Conservation (phyloP, 1,140 invertebrate species). For the Pygmarrhopalites habei region DNA sequence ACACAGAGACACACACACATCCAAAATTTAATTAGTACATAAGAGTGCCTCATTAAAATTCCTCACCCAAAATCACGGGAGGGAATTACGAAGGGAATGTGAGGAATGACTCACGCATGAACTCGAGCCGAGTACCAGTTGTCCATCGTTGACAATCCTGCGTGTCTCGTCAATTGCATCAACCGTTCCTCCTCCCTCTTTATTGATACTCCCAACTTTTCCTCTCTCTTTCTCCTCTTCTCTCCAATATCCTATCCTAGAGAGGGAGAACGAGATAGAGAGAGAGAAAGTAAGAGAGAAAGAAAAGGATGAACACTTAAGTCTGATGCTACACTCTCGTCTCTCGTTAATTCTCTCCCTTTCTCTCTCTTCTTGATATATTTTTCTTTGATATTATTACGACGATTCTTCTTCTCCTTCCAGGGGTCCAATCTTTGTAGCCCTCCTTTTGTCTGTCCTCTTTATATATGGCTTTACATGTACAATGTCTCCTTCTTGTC, state of each 20-base stretch:
- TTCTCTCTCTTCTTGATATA: not conserved
- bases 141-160: slow-evolving; percentile 19
- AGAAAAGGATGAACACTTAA: not conserved
- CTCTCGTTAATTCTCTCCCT: not conserved
- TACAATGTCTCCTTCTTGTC: too few relatives aligned
- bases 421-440: too few relatives aligned
- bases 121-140: slow-evolving; percentile 33
- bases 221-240: not conserved
- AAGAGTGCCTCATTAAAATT: too few relatives aligned
- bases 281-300: not conserved
- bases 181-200: not conserved
- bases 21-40: too few relatives aligned
- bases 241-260: not conserved
- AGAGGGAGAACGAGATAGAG: not conserved
- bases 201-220: not conserved
- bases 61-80: too few relatives aligned
- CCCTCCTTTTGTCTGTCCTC: too few relatives aligned
- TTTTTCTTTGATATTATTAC: not conserved
- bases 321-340: not conserved
- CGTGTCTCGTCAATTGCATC: not conserved
- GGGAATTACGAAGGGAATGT: too few relatives aligned
- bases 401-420: not conserved
- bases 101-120: too few relatives aligned
- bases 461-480: too few relatives aligned
- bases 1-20: too few relatives aligned